Conservation (phyloP, 2,888 invertebrate genomes). For the Hirtodrosophila cameraria region DNA sequence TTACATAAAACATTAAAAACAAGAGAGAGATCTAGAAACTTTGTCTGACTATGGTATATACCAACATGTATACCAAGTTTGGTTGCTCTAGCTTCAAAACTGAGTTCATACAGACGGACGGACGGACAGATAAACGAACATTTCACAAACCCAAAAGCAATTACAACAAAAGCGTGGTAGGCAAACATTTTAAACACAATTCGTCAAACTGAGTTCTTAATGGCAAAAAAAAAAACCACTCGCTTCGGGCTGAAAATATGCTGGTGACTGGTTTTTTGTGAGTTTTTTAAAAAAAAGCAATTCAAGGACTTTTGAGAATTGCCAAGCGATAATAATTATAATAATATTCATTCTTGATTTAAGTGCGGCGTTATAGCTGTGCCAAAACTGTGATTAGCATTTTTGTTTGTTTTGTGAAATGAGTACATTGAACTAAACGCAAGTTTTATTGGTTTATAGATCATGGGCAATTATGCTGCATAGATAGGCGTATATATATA, state of each 20-base stretch:
- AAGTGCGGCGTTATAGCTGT: conserved; percentile 13
- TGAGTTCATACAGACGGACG: no score
- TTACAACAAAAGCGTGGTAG: no score
- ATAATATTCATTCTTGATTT: conserved; percentile 34
- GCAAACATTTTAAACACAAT: conserved; percentile 6
- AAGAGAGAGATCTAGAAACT: no score
- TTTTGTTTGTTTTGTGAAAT: background rate
- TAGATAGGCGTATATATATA: conserved; percentile 3
- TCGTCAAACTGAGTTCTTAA: no score
- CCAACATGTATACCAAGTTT: no score
- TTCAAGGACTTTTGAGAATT: conserved; percentile 48
- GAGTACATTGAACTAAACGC: conserved; percentile 39
- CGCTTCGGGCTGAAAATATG: conserved; percentile 15
- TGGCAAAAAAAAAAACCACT: conserved; percentile 16
- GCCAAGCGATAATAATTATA: conserved; percentile 29
- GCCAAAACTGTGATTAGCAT: conserved; percentile 46
- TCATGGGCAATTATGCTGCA: conserved; percentile 17
- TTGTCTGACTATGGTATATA: no score
- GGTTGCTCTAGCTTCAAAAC: no score
- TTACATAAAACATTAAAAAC: conserved; percentile 26
- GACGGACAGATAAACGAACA: no score
- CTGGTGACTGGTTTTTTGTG: conserved; percentile 38
- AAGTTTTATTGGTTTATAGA: conserved; percentile 29
- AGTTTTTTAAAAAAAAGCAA: conserved; percentile 15
- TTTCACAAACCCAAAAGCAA: no score